phyloP scores from a whole-genome alignment of 2,797 vertebrate species.

The Catharus ustulatus region DNA sequence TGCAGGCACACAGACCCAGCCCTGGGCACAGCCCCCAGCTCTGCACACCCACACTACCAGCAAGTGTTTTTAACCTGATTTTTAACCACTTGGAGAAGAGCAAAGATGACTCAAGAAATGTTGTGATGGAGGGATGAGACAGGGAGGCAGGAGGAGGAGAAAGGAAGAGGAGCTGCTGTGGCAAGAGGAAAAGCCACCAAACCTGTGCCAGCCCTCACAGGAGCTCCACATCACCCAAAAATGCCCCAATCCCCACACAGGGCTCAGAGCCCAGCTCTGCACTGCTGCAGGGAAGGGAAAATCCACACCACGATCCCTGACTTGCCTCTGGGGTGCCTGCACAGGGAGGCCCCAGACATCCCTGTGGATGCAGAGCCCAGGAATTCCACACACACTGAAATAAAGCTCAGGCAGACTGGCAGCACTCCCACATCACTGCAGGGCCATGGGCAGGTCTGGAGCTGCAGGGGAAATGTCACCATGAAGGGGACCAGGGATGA shows the following conservation, averaged over 20 bases:
- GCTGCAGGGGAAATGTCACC: accelerated
- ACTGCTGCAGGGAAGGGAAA: not conserved
- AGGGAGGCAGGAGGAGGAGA: not conserved
- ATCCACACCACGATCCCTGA: accelerated
- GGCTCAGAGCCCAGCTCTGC: not conserved
- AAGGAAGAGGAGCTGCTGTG: not conserved
- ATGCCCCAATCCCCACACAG: accelerated
- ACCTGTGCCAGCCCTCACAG: not conserved
- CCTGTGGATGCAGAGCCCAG: too few species aligned
- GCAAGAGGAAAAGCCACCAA: not conserved
- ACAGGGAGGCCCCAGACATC: not conserved
- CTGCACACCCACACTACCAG: accelerated
- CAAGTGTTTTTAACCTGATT: accelerated
- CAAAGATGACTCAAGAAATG: not conserved
- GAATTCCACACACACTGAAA: accelerated
- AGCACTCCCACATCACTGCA: accelerated
- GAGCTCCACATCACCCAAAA: not conserved
- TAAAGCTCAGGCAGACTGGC: not conserved
- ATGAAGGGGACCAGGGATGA: accelerated
- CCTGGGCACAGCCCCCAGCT: not conserved
- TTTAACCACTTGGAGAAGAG: not conserved
- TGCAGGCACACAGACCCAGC: not conserved
- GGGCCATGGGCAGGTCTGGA: not conserved
- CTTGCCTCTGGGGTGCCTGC: too few species aligned
- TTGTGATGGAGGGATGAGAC: accelerated